Base-by-base conservation (phyloP, 2,113 vertebrate species). In the Lanius collurio region DNA sequence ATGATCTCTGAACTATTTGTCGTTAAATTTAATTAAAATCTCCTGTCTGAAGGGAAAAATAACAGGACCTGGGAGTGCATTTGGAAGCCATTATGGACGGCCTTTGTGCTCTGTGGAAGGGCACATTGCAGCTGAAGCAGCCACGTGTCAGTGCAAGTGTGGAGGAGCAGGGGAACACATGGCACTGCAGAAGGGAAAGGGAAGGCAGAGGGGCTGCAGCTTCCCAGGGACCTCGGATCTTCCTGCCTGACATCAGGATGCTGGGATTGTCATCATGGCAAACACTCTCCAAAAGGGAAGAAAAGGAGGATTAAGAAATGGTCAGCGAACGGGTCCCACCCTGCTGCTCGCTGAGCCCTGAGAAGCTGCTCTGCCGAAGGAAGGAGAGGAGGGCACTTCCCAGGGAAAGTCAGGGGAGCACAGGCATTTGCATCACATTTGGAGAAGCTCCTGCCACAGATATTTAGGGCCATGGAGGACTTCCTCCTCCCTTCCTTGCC, bases 11-110 rank as follows among this genome's bases (percentile, higher is more conserved):
- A 94, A 88, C 59, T 70, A 80, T 47, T 49, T 46, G 49, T 52
- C 28, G 11, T 60, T 77, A 57, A 85, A 84, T n/a, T 73, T 73
- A 86, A 93, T 79, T 92, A 64, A 92, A 86, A 81, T 78, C 47
- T 75, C 60, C 74, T 93, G 73, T 68, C 53, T 42, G 70, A 71
- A 62, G 53, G 88, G 69, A 73, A 82, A 21, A 90, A 67, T 31
- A 90, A 49, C 12, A 52, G 7, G 8, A 49, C 26, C 76, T 44
- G 65, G 37, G 44, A 83, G 52, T 53, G 76, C 83, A 75, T 81
- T 95, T 91, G 75, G 67, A 88, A 88, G 47, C 55, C 79, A 56
- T 86, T 88, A 62, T 2, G 69, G 83, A 21, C 0, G 0, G 35
- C 53, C 62, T 69, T 64, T 46, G n/a, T 59, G 82, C 59, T 91